Percentiles rank a stretch among this genome's conserved stretches.
phyloP scores from a whole-genome alignment of 2,888 invertebrate genomes.

The Pachydiplax longipennis region DNA sequence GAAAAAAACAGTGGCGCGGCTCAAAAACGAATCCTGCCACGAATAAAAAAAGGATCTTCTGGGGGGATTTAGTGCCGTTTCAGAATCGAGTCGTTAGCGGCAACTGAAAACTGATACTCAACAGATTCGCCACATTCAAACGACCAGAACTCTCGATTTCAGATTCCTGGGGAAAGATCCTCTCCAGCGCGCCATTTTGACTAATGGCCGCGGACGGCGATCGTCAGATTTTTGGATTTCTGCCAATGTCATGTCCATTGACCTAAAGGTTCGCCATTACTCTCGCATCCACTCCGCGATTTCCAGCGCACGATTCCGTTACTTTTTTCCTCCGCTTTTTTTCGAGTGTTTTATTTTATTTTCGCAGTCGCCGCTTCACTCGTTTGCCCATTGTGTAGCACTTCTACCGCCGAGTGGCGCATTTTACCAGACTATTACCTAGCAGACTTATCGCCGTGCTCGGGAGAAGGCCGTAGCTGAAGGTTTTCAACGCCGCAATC shows the following conservation, averaged over 20 bases:
- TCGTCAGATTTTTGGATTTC: background rate
- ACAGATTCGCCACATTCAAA: background rate
- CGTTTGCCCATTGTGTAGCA: background rate
- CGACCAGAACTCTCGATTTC: background rate
- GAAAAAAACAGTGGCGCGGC: too few species aligned
- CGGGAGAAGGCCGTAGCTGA: too few species aligned
- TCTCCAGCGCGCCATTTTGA: background rate
- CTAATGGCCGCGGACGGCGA: background rate
- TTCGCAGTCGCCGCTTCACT: background rate
- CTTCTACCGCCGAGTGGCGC: background rate
- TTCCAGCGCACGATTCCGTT: background rate
- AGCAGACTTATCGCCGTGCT: too few species aligned
- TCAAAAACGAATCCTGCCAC: too few species aligned
- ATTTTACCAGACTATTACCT: too few species aligned
- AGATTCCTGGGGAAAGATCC: background rate
- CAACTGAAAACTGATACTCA: background rate
- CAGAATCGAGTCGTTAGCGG: background rate
- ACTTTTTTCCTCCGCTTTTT: background rate
- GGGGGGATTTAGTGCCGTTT: background rate
- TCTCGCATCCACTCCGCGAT: background rate
- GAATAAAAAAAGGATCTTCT: background rate
- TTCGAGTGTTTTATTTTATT: background rate
- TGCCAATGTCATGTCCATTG: background rate
- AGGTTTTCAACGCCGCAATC: too few species aligned
- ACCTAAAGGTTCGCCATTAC: background rate